Percentiles rank a stretch among this genome's conserved stretches.
Evolutionary conservation across 2,113 vertebrate species (phyloP).

Genomic region (Atrichornis clamosus): DNA sequence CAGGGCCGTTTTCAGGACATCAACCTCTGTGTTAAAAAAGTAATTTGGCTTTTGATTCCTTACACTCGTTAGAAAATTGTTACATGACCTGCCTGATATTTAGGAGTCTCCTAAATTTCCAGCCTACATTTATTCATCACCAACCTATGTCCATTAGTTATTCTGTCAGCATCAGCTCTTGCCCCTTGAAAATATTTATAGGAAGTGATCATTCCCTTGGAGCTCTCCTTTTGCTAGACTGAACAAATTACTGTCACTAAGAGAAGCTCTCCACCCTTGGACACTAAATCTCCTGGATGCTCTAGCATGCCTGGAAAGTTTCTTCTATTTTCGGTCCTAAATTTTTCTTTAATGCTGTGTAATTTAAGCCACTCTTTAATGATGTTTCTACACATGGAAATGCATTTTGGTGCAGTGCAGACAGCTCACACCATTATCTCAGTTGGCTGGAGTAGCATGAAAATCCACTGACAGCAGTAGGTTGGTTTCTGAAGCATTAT

Average conservation of each 20-base stretch:
- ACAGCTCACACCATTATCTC: not conserved
- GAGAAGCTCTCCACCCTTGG: not conserved
- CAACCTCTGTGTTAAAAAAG: not conserved
- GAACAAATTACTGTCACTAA: not conserved
- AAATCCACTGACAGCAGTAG: not conserved
- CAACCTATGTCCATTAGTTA: not conserved
- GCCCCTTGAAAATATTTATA: conserved; percentile 1
- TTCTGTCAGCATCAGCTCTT: not conserved
- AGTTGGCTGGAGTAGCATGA: not conserved
- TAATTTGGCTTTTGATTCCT: not conserved
- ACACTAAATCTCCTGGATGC: not conserved
- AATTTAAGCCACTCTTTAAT: not conserved
- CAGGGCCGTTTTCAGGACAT: not conserved
- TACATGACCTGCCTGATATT: not conserved
- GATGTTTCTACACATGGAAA: not conserved
- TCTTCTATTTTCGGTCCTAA: not conserved
- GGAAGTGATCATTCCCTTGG: not conserved
- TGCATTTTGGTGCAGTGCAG: not conserved
- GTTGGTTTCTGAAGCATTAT: not conserved
- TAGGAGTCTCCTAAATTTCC: not conserved
- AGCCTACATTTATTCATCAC: not conserved
- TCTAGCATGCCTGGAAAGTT: not conserved
- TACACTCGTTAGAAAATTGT: not conserved
- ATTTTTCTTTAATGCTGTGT: not conserved
- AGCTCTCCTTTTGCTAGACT: not conserved